Conservation (phyloP, 2,113 vertebrate genomes). For the Sus scrofa region T2T-Sscrofa CM000829.6:32425001-32425500, state of each 20-base stretch:
- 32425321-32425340: background rate
- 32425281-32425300: background rate
- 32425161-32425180: background rate
- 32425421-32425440: too few species aligned
- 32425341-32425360: constrained; percentile 47
- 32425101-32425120: background rate
- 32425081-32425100: background rate
- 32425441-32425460: too few species aligned
- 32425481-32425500: too few species aligned
- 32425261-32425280: background rate
- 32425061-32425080: background rate
- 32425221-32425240: background rate
- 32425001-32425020: background rate
- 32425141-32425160: background rate
- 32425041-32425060: background rate
- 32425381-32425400: too few species aligned
- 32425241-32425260: background rate
- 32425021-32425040: background rate
- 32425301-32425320: background rate
- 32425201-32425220: background rate
- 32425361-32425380: background rate
- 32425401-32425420: too few species aligned
- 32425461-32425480: too few species aligned
- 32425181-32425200: background rate
- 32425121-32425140: background rate